Evolutionary conservation across 2,888 invertebrate species (phyloP), one percentile per base, ranked within the genome.

Genomic region (Pilophorus perplexus): DNA sequence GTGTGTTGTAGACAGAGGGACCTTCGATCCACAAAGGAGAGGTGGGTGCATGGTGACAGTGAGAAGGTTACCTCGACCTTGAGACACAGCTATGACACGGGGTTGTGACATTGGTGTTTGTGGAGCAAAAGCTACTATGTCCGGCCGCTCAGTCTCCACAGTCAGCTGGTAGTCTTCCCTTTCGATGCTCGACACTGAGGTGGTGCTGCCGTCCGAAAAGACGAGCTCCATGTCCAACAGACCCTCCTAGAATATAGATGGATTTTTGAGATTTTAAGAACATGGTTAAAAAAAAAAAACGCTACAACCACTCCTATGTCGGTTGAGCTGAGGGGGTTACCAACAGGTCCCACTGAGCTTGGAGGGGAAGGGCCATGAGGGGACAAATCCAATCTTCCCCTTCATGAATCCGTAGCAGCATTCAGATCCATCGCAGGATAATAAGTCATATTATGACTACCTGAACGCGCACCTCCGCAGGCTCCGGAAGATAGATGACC

Each of bases 61-160:
- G 1, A 70, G 66, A 1, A 95, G 81, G 77, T 94, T 92, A 0
- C 95, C 95, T 73, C 87, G 74, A 69, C 93, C 93, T 80, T 93
- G 92, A 33, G 93, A 93, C 27, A 95, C 90, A n/a, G 95, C 96
- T 71, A 95, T 94, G 52, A 97, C 93, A 50, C 94, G 82, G 0
- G 95, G 95, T 79, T 93, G 92, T 73, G 87, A 87, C 0, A 91
- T 91, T 0, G 91, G 90, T 38, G 90, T 83, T 89, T 91, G 90
- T 16, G 93, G 91, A 0, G 93, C 91, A 75, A 94, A 90, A 2
- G 93, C 94, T 6, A 96, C 93, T 1, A 95, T 90, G 74, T 92
- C 92, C 0, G 90, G 88, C 76, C 94, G 92, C 64, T 92, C 80
- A 73, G 93, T 93, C 76, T 93, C 91, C 16, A 95, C 93, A 12